A percentile compares a stretch with the other conserved stretches of the same genome.
phyloP scores from a whole-genome alignment of 2,888 invertebrate species.

The Drosophila gaucha region DNA sequence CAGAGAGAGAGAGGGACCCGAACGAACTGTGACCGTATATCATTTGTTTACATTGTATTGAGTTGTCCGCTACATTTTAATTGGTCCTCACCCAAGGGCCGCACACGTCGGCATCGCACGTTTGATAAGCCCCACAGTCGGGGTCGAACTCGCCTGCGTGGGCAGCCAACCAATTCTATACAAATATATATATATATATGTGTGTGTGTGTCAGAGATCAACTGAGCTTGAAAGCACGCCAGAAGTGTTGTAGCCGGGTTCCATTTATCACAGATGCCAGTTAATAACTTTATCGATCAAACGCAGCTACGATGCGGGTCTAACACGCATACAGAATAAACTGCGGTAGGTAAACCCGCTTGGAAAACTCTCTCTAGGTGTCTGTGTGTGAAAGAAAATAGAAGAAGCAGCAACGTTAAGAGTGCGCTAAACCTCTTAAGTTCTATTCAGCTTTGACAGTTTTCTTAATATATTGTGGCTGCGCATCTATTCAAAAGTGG shows the following conservation, averaged over 20 bases:
- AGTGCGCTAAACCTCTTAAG: slow-evolving; percentile 80
- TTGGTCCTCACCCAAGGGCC: slow-evolving; percentile 52
- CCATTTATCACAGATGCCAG: slow-evolving; percentile 64
- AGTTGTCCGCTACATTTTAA: slow-evolving; percentile 74
- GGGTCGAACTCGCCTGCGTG: slow-evolving; percentile 54
- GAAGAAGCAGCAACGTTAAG: slow-evolving; percentile 47
- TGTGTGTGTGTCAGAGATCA: background rate
- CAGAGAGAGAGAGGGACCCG: too few species aligned
- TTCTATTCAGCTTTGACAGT: slow-evolving; percentile 80
- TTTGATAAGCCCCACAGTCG: slow-evolving; percentile 54
- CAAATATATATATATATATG: background rate
- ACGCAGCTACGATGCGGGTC: slow-evolving; percentile 48
- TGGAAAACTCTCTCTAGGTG: too few species aligned
- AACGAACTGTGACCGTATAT: slow-evolving; percentile 68
- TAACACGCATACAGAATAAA: background rate
- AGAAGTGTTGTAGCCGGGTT: slow-evolving; percentile 59
- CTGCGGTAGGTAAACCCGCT: slow-evolving; percentile 66
- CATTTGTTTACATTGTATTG: slow-evolving; percentile 79
- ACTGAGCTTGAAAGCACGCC: slow-evolving; percentile 45
- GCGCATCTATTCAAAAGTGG: slow-evolving; percentile 49
- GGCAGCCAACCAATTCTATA: slow-evolving; percentile 26
- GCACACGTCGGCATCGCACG: slow-evolving; percentile 65
- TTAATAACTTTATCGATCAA: slow-evolving; percentile 65
- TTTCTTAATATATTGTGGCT: slow-evolving; percentile 75
- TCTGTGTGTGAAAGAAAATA: slow-evolving; percentile 24